Conservation (phyloP, 1,140 invertebrate species). For the Nasonia vitripennis region DNA sequence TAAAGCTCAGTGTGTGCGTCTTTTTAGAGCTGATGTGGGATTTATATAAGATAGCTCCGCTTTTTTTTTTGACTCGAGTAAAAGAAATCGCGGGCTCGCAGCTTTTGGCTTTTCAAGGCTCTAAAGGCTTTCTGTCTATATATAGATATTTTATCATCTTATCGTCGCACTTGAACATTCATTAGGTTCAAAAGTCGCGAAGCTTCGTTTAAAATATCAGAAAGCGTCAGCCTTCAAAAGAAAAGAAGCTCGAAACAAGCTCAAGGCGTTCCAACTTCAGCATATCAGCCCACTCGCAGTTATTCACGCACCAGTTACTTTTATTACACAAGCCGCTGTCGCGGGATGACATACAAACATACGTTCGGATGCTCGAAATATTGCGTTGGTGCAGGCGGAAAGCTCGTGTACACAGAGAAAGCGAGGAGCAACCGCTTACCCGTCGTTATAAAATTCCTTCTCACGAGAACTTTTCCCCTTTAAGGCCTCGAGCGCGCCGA, state of each 20-base stretch:
- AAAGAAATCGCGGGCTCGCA: not conserved
- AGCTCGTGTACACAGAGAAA: not conserved
- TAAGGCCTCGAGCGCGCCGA: not conserved
- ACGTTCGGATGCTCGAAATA: not conserved
- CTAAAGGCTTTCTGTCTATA: not conserved
- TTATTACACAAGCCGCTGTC: not conserved
- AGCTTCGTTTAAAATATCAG: not conserved
- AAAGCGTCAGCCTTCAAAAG: not conserved
- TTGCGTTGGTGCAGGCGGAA: not conserved
- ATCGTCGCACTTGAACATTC: too few relatives aligned
- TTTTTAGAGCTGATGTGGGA: not conserved
- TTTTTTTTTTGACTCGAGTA: not conserved
- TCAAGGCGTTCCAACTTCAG: too few relatives aligned
- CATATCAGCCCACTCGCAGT: not conserved
- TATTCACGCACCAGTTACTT: not conserved
- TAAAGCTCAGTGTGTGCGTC: not conserved
- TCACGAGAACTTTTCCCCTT: slow-evolving; percentile 24
- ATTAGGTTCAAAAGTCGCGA: not conserved
- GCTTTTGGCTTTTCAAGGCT: not conserved
- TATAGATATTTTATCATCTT: too few relatives aligned
- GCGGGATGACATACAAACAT: not conserved
- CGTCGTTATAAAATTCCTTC: slow-evolving; percentile 7
- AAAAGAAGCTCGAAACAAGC: not conserved
- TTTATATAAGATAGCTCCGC: not conserved
- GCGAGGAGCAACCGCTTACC: not conserved